A percentile compares a stretch with the other conserved stretches of the same genome.
Conservation (phyloP, 2,113 vertebrate species). For the Entomyzon cyanotis region DNA sequence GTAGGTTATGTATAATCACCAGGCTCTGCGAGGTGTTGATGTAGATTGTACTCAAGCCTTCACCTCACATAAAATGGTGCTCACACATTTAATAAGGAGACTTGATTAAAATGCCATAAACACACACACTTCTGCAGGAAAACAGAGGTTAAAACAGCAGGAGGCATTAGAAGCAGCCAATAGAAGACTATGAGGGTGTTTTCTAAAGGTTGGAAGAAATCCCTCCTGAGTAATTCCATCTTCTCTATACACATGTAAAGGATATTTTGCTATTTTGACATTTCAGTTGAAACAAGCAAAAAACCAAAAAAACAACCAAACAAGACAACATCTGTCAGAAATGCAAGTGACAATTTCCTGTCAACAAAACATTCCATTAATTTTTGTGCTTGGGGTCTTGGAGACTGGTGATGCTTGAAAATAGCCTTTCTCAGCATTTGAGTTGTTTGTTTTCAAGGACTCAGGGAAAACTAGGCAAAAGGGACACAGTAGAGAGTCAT, state of each 20-base stretch:
- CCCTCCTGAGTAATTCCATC: not conserved
- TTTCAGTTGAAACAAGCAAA: not conserved
- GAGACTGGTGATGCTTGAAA: not conserved
- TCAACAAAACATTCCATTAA: not conserved
- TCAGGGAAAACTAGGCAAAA: not conserved
- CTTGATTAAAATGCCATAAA: conserved; percentile 45
- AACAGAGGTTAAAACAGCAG: conserved; percentile 11
- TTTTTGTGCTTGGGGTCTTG: not conserved
- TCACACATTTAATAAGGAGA: conserved; percentile 37
- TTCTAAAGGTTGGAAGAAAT: conserved; percentile 1
- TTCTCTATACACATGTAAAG: not conserved
- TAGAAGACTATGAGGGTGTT: not conserved
- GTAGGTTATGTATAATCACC: conserved; percentile 37
- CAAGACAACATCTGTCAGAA: not conserved
- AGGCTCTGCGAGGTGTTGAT: conserved; percentile 34
- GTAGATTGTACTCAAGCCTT: conserved; percentile 4
- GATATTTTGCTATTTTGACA: not conserved
- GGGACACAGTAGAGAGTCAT: not conserved
- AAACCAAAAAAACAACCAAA: not conserved
- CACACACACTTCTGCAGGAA: not conserved
- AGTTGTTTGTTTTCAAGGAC: not conserved
- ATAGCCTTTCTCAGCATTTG: not conserved
- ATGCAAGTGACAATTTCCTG: not conserved
- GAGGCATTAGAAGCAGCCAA: not conserved
- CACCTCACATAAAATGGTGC: not conserved